Evolutionary conservation across 2,797 vertebrate genomes (phyloP), one percentile per base, ranked within the genome.

Genomic region (Chaetodon trifasciatus): DNA sequence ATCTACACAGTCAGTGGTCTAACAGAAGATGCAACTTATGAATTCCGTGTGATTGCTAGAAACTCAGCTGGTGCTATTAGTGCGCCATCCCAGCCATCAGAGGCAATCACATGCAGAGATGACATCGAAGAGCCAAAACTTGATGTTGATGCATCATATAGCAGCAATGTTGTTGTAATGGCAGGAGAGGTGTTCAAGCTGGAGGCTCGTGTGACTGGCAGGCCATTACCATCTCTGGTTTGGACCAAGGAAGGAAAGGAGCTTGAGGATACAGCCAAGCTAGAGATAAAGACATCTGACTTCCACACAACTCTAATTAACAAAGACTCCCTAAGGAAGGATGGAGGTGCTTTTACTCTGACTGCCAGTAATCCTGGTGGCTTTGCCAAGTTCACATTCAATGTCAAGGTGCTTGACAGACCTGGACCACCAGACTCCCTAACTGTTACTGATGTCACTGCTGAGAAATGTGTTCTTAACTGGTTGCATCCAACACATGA

Each of bases 191-290:
- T 95, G 70, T 99, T 99, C 92, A 97, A 94, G 90, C 94, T 99
- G 60, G 97, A 99, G 85, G 98, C 98, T 80, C 96, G 94, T 90
- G 96, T 97, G 86, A 95, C 94, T 74, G 98, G 98, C 49, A 97
- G 97, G 71, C 98, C 98, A 88, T 94, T 96, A 67, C 98, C 98
- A 88, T 97, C 96, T 70, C 94, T 99, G 89, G 88, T 96, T 76
- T 99, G 98, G 98, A 97, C 97, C 74, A 99, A 99, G 94, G 97
- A 98, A 88, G 97, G 96, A 88, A 99, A 98, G 85, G 98, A 99
- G 80, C 96, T 99, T 71, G 97, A 97, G 86, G 96, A 97, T 78
- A 97, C 97, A 73, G 96, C 84, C 85, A 99, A 99, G 93, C 78
- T 98, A 72, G 98, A 99, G 94, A 97, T 99, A 88, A 99, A 97